These are phyloP conservation scores for Platygyra sinensis DNA, from an alignment of 64 coral and sea anemone genomes.

Conservation along the genomic window DNA sequence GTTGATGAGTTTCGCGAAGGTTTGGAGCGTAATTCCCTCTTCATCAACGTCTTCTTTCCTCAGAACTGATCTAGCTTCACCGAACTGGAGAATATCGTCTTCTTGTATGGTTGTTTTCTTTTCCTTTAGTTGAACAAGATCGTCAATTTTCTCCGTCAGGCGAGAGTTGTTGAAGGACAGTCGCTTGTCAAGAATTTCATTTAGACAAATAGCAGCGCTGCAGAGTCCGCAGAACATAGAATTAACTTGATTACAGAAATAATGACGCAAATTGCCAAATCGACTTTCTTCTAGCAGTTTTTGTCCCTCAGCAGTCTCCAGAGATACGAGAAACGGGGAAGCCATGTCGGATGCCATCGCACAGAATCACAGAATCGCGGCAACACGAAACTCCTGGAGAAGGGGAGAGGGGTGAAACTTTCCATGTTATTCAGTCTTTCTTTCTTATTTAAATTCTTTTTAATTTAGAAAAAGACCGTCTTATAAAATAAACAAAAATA, in stretches of 20 bases:
- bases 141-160: neutral
- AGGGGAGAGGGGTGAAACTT: no score
- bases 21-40: constrained; percentile 49
- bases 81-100: constrained; percentile 34
- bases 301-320: constrained; percentile 39
- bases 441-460: no score
- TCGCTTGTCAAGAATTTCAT: constrained; percentile 42
- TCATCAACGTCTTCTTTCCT: constrained; percentile 15
- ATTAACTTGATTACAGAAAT: constrained; percentile 54
- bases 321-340: neutral
- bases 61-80: constrained; percentile 28
- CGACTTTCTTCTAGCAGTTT: constrained; percentile 26
- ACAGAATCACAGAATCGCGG: no score
- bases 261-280: constrained; percentile 6
- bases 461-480: no score
- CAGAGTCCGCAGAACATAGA: constrained; percentile 58
- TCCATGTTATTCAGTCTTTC: no score
- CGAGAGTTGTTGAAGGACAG: neutral
- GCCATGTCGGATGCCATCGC: neutral
- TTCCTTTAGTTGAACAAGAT: constrained; percentile 11
- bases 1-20: constrained; percentile 26
- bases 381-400: no score
- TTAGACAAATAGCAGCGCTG: constrained; percentile 51
- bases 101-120: neutral
- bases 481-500: neutral